Conservation (phyloP, 2,888 invertebrate species). For the Plemyria rubiginata region DNA sequence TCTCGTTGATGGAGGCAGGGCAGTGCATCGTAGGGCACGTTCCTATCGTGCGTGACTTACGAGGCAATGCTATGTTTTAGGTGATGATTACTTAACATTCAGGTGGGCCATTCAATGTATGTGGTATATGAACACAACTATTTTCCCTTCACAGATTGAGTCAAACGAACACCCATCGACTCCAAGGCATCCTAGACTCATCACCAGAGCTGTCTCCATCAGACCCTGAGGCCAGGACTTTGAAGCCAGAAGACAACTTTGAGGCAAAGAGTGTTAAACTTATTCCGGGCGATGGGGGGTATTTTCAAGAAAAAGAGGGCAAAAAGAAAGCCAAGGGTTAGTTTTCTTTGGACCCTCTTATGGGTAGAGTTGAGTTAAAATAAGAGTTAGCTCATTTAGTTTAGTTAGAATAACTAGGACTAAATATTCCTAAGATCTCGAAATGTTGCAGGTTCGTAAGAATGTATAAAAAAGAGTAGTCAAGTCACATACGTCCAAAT, state of each 20-base stretch:
- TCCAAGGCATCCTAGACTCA: constrained; percentile 69
- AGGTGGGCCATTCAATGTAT: too few relatives aligned
- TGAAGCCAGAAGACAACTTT: neutral
- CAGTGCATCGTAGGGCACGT: too few relatives aligned
- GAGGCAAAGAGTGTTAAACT: constrained; percentile 52
- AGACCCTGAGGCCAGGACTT: constrained; percentile 41
- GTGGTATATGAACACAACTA: too few relatives aligned
- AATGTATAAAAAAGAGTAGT: too few relatives aligned
- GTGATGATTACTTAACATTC: too few relatives aligned
- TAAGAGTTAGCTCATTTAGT: neutral
- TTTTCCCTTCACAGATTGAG: constrained; percentile 59
- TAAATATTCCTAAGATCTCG: too few relatives aligned
- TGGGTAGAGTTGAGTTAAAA: neutral
- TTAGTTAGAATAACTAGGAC: too few relatives aligned
- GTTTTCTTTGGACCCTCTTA: neutral
- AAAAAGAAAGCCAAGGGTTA: constrained; percentile 52
- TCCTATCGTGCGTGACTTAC: too few relatives aligned
- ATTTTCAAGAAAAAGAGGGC: constrained; percentile 64
- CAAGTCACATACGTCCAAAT: neutral
- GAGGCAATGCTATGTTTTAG: too few relatives aligned
- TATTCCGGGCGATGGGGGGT: constrained; percentile 66
- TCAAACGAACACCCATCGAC: constrained; percentile 71
- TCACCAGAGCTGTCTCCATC: constrained; percentile 36
- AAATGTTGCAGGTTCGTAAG: too few relatives aligned
- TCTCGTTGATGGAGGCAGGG: too few relatives aligned